Conservation (phyloP, 2,797 vertebrate genomes). For the Staurois parvus region DNA sequence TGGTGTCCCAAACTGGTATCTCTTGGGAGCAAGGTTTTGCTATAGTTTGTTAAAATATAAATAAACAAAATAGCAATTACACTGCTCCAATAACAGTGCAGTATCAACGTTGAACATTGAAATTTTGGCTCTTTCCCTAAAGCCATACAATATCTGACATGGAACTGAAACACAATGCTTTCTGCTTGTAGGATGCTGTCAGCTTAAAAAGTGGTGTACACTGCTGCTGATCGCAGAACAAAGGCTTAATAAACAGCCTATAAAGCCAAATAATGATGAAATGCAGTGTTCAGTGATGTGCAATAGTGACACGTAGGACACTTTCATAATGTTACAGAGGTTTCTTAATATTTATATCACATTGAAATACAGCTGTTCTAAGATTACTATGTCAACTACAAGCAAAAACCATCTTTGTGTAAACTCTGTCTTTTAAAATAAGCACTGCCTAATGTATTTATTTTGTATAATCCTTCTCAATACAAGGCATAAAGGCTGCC, state of each 20-base stretch:
- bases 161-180: background rate
- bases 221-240: too few relatives aligned
- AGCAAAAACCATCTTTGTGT: slow-evolving; percentile 60
- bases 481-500: slow-evolving; percentile 48
- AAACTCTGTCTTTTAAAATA: slow-evolving; percentile 68
- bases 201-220: background rate
- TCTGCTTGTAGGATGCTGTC: background rate
- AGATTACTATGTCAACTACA: slow-evolving; percentile 61
- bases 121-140: background rate
- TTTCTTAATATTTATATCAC: slow-evolving; percentile 63
- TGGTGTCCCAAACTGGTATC: too few relatives aligned
- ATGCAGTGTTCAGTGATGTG: background rate
- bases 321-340: slow-evolving; percentile 20
- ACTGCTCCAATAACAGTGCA: background rate
- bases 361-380: slow-evolving; percentile 60
- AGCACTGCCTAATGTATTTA: slow-evolving; percentile 56
- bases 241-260: background rate
- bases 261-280: background rate
- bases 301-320: background rate
- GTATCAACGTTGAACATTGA: too few relatives aligned
- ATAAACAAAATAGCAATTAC: background rate
- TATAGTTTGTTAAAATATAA: too few relatives aligned
- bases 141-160: background rate
- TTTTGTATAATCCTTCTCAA: slow-evolving; percentile 63
- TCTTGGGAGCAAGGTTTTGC: too few relatives aligned